Percentiles rank a stretch among this genome's conserved stretches.
These are phyloP conservation scores for Lophius piscatorius DNA, from an alignment of 2,113 vertebrate species.

Conservation along the genomic window DNA sequence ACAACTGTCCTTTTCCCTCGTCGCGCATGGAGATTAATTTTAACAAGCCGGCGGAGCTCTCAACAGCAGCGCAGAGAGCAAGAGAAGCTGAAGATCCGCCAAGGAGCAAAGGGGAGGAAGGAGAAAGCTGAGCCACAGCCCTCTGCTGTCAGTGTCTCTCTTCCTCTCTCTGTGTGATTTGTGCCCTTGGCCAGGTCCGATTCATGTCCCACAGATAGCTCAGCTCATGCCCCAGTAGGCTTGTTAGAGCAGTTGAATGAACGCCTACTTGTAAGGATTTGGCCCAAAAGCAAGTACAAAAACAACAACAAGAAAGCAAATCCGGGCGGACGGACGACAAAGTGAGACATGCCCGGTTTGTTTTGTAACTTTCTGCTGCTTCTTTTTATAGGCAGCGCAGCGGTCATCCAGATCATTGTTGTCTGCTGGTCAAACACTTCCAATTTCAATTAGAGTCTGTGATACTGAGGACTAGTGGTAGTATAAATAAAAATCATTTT, in stretches of 20 bases:
- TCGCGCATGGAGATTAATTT: slow-evolving; percentile 69
- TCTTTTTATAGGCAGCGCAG: slow-evolving; percentile 49
- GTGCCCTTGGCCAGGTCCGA: slow-evolving; percentile 74
- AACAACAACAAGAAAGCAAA: slow-evolving; percentile 75
- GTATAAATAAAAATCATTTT: no score
- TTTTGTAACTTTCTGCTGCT: slow-evolving; percentile 61
- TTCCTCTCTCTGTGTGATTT: slow-evolving; percentile 67
- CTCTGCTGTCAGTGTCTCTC: slow-evolving; percentile 76
- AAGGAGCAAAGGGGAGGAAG: slow-evolving; percentile 61
- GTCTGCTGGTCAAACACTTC: slow-evolving; percentile 46
- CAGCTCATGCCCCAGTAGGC: slow-evolving; percentile 75
- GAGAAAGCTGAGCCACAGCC: slow-evolving; percentile 57
- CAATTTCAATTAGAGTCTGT: slow-evolving; percentile 46
- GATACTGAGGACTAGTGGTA: slow-evolving; percentile 11
- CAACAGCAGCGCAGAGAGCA: slow-evolving; percentile 50
- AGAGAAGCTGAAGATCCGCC: slow-evolving; percentile 59
- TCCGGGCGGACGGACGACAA: slow-evolving; percentile 69
- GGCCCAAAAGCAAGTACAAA: slow-evolving; percentile 68
- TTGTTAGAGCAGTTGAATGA: slow-evolving; percentile 75
- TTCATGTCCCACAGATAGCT: slow-evolving; percentile 76
- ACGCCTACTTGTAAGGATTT: slow-evolving; percentile 70
- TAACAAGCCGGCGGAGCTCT: slow-evolving; percentile 68
- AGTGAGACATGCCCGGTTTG: slow-evolving; percentile 71
- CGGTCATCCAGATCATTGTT: slow-evolving; percentile 40
- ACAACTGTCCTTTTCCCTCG: slow-evolving; percentile 59